Evolutionary conservation across 2,797 vertebrate species (phyloP).

Genomic region (Alfaro cultratus): DNA sequence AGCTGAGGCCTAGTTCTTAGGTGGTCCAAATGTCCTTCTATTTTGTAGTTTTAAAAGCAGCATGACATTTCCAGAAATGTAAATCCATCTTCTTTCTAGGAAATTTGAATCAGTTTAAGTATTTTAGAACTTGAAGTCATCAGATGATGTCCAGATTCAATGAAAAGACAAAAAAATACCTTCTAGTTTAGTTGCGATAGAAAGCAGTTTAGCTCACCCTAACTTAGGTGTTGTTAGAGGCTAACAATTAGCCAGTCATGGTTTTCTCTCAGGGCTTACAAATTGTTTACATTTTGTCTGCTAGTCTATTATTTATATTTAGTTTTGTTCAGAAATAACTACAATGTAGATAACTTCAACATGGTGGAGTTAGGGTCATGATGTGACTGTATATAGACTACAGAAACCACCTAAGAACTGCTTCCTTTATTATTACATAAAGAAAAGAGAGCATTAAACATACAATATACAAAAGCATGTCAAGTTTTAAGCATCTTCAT

Average conservation of each 20-base stretch:
- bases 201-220: background rate
- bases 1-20: background rate
- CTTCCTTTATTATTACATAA: background rate
- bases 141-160: background rate
- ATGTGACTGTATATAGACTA: background rate
- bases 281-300: background rate
- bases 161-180: background rate
- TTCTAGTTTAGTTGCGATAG: background rate
- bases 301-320: background rate
- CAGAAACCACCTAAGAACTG: background rate
- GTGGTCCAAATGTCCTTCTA: background rate
- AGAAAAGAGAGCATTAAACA: background rate
- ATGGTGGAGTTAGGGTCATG: background rate
- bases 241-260: background rate
- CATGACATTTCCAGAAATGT: background rate
- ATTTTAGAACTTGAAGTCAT: background rate
- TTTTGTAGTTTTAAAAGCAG: background rate
- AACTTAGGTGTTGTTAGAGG: background rate
- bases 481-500: background rate
- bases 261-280: background rate
- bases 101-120: background rate
- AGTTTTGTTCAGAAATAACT: background rate
- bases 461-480: background rate
- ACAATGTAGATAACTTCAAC: background rate
- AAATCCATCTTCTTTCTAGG: background rate